A percentile compares a stretch with the other conserved stretches of the same genome.
phyloP scores from a whole-genome alignment of 1,140 invertebrate species.

The Atta colombica region DNA sequence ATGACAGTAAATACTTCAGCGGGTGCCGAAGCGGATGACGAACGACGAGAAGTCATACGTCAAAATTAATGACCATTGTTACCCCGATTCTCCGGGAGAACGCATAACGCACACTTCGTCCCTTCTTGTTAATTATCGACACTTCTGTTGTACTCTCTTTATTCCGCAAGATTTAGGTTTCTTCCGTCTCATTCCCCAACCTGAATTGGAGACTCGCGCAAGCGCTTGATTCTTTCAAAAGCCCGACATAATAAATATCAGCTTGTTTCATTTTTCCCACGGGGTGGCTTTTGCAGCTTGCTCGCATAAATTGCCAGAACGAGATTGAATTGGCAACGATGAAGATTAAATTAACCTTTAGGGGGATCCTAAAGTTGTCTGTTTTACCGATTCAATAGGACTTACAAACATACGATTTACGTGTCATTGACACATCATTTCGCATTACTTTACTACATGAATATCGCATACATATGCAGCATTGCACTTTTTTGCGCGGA shows the following conservation, averaged over 20 bases:
- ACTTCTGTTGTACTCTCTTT: constrained; percentile 6
- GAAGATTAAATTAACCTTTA: background rate
- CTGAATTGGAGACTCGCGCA: background rate
- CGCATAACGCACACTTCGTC: constrained; percentile 8
- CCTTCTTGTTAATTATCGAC: constrained; percentile 56
- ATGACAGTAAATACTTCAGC: constrained; percentile 76
- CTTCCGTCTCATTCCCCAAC: background rate
- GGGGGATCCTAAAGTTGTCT: no score
- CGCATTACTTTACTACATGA: no score
- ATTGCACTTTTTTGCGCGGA: background rate
- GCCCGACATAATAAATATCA: background rate
- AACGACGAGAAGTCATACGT: constrained; percentile 69
- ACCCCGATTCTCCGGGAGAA: constrained; percentile 17
- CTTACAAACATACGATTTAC: background rate
- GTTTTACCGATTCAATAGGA: no score
- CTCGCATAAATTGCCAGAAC: background rate
- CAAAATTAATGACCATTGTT: constrained; percentile 75
- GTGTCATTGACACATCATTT: no score
- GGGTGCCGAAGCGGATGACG: constrained; percentile 66
- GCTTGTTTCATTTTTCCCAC: background rate
- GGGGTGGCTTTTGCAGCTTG: background rate
- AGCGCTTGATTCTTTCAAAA: background rate
- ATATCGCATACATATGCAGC: no score
- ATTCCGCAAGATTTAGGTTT: constrained; percentile 38
- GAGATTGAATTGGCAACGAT: constrained; percentile 12